Evolutionary conservation across 92 coral and sea anemone species (phyloP).

Genomic region (Plumapathes pennacea): DNA sequence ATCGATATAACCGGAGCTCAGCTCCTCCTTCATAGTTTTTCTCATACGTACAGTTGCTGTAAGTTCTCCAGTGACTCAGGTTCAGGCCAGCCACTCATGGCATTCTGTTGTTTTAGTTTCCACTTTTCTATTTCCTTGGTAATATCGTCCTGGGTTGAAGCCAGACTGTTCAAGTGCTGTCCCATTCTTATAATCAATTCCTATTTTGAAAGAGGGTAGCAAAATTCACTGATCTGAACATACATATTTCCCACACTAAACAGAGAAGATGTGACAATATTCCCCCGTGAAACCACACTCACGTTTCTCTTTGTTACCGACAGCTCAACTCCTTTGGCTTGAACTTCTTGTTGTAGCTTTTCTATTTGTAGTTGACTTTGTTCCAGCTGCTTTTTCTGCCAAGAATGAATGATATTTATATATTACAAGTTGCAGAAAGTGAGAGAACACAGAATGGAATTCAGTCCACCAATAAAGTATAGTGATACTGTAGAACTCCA

Average conservation of each 20-base stretch:
- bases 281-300: too few species aligned
- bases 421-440: too few species aligned
- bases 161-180: too few species aligned
- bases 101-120: slow-evolving; percentile 69
- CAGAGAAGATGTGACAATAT: too few species aligned
- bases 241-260: too few species aligned
- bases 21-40: too few species aligned
- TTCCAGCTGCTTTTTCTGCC: slow-evolving; percentile 33
- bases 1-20: too few species aligned
- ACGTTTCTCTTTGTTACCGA: slow-evolving; percentile 73
- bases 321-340: slow-evolving; percentile 62
- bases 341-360: slow-evolving; percentile 45
- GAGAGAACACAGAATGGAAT: not conserved
- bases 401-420: not conserved
- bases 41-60: slow-evolving; percentile 54
- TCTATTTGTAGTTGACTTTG: slow-evolving; percentile 25
- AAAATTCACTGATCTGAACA: not conserved
- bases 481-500: too few species aligned
- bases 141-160: too few species aligned
- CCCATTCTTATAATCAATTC: too few species aligned
- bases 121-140: slow-evolving; percentile 68
- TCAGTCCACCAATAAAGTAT: not conserved
- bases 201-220: not conserved
- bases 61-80: slow-evolving; percentile 77
- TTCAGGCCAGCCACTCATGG: slow-evolving; percentile 82